Base-by-base conservation (phyloP, 1,140 invertebrate species). In the Xylocopa sonorina region DNA sequence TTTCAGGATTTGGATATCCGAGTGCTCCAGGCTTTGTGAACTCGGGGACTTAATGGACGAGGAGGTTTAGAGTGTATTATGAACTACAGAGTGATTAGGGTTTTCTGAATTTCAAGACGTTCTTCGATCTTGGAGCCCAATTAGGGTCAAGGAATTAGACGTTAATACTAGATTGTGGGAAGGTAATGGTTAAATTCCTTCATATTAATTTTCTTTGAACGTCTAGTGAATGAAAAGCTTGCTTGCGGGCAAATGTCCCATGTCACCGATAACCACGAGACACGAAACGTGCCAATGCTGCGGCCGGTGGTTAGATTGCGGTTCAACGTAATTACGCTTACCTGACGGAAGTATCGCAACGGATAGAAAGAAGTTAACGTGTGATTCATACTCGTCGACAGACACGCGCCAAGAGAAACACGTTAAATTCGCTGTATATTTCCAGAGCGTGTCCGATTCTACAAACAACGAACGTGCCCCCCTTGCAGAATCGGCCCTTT, bases 271-370 rank as follows among this genome's bases (percentile, higher is more conserved):
- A 34, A 51, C 0, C 46, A 24, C 21, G 46, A 48, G 29, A 2
- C 29, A 24, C 29, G 48, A 34, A 68, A 68, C 46, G 46, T 51
- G 64, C 2, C 29, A 10, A 24, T 29, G 46, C 29, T 24, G 32
- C 29, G 7, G 16, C 32, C 7, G 3, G 21, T 18, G 43, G 62
- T 74, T 58, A 18, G 10, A 12, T n/a, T 43, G 3, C 48, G 7
- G 4, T 27, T 18, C 24, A 48, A 68, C 16, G 68, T 66, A 80
- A 84, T 67, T 46, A n/a, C 21, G 9, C 24, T 38, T 41, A 18
- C 32, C 41, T 16, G 43, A 29, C 55, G 75, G 66, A 71, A 77
- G 75, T 77, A 77, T 60, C 53, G 43, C 55, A 43, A 76, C 10
- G 16, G 24, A 48, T 38, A 60, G 14, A 57, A 58, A 46, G 41